phyloP scores from a whole-genome alignment of 2,888 invertebrate species.

The Agrilus biguttatus region DNA sequence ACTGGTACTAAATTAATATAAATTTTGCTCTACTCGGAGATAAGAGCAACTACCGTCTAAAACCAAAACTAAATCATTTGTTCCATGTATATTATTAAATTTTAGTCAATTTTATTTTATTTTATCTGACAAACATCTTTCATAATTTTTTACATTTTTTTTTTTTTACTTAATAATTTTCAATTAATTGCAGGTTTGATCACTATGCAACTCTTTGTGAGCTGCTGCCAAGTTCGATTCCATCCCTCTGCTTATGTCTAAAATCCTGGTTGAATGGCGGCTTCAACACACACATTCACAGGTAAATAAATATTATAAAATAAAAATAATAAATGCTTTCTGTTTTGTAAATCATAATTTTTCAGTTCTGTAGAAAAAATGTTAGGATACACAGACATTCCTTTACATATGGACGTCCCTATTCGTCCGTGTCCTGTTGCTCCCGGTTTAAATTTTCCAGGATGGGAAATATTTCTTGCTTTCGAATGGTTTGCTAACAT shows the following conservation, averaged over 20 bases:
- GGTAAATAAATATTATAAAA: constrained; percentile 23
- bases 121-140: too few relatives aligned
- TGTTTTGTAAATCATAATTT: background rate
- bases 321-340: background rate
- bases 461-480: constrained; percentile 29
- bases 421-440: constrained; percentile 31
- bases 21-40: too few relatives aligned
- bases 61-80: background rate
- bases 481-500: constrained; percentile 39
- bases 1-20: too few relatives aligned
- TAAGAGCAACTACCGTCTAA: too few relatives aligned
- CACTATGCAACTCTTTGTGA: constrained; percentile 61
- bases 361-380: constrained; percentile 24
- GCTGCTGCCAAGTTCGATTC: constrained; percentile 46
- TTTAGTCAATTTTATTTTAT: constrained; percentile 1
- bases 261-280: constrained; percentile 37
- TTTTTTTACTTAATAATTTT: background rate
- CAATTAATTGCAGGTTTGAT: constrained; percentile 39
- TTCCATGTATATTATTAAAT: too few relatives aligned
- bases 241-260: constrained; percentile 46
- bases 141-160: too few relatives aligned
- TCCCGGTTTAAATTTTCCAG: constrained; percentile 36
- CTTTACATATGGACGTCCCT: constrained; percentile 25
- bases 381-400: constrained; percentile 30
- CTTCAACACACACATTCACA: constrained; percentile 31